Evolutionary conservation across 2,113 vertebrate genomes (phyloP).

Genomic region (Noturus placidus): DNA sequence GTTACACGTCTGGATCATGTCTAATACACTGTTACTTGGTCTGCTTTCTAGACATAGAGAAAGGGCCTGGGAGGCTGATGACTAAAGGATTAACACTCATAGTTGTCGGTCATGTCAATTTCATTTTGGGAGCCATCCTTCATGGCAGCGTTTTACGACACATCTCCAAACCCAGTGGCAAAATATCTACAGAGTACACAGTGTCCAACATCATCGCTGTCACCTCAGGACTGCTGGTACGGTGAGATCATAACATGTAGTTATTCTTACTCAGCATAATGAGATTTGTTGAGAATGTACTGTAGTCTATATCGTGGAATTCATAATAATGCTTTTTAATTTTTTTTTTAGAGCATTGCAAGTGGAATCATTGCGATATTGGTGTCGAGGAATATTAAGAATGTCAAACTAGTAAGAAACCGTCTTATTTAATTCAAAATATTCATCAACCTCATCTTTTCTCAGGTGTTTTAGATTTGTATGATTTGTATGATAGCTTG

Average conservation of each 20-base stretch:
- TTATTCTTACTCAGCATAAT: background rate
- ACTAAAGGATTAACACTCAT: constrained; percentile 81
- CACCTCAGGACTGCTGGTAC: constrained; percentile 85
- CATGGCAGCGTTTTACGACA: constrained; percentile 88
- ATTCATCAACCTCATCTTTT: background rate
- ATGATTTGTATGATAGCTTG: background rate
- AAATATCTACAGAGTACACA: constrained; percentile 79
- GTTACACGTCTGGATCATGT: background rate
- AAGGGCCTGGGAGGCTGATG: constrained; percentile 79
- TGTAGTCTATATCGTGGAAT: background rate
- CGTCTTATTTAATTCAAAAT: background rate
- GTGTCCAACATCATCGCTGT: constrained; percentile 84
- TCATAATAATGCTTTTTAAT: background rate
- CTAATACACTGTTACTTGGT: constrained; percentile 9
- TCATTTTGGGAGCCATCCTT: constrained; percentile 87
- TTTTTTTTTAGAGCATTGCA: constrained; percentile 76
- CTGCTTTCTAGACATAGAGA: constrained; percentile 71
- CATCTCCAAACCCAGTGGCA: constrained; percentile 77
- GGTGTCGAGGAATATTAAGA: constrained; percentile 79
- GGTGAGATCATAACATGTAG: constrained; percentile 24
- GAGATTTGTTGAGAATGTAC: background rate
- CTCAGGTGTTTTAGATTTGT: background rate
- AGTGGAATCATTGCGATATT: constrained; percentile 85
- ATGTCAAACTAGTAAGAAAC: constrained; percentile 68
- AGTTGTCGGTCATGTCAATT: constrained; percentile 85